Conservation (phyloP, 2,113 vertebrate genomes). For the Typhlomys cinereus region DNA sequence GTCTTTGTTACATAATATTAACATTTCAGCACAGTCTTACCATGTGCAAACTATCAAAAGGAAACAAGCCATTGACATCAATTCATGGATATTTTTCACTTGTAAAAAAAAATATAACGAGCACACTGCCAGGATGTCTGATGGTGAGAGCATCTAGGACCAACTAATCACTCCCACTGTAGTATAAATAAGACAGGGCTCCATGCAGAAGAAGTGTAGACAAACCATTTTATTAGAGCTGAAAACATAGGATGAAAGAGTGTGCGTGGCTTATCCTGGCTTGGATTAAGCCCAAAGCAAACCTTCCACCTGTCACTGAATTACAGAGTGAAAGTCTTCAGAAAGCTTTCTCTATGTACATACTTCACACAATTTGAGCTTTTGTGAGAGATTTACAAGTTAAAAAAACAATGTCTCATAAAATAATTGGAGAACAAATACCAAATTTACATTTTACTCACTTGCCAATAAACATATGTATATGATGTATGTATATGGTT, state of each 20-base stretch:
- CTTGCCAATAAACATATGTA: background rate
- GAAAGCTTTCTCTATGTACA: conserved; percentile 45
- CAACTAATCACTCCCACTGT: conserved; percentile 68
- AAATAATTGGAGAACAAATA: background rate
- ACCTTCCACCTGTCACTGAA: conserved; percentile 30
- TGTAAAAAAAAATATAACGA: conserved; percentile 39
- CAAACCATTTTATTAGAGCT: conserved; percentile 62
- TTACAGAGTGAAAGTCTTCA: conserved; percentile 44
- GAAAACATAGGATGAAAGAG: conserved; percentile 50
- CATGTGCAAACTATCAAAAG: background rate
- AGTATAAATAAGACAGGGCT: conserved; percentile 60
- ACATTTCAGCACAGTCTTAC: background rate
- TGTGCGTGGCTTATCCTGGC: conserved; percentile 51
- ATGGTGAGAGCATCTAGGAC: background rate
- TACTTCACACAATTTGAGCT: conserved; percentile 10
- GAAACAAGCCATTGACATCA: background rate
- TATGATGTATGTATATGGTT: background rate
- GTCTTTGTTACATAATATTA: background rate
- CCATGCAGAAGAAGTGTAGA: conserved; percentile 23
- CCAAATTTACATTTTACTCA: conserved; percentile 34
- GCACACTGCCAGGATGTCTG: conserved; percentile 20
- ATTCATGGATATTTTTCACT: background rate
- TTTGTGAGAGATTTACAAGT: conserved; percentile 19
- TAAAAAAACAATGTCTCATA: background rate
- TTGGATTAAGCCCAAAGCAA: conserved; percentile 67